Evolutionary conservation across 2,888 invertebrate species (phyloP), one percentile per base, ranked within the genome.

Genomic region (Meteorus cinctellus): DNA sequence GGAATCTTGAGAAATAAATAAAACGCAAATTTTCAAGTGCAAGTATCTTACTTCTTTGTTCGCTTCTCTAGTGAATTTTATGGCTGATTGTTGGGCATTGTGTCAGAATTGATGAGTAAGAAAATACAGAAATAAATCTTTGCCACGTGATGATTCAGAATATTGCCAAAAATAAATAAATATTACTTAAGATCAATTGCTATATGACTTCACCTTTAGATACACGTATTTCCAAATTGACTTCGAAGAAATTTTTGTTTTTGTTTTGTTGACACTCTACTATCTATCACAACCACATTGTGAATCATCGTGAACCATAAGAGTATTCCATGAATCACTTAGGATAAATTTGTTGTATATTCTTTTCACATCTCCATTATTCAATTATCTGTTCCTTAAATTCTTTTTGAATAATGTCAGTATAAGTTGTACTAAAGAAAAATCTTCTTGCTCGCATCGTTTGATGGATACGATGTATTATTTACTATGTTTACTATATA

Each of bases 211-310:
- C 24, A n/a, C 1, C 5, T 55, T 3, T 45, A 45, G 3, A 45
- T 48, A 48, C 27, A 67, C 24, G 14, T 12, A 68, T 51, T n/a
- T 41, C 1, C 36, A 8, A 31, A 4, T 34, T 4, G 24, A 34
- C 59, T 59, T 55, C 10, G n/a, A 65, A 34, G 55, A 34, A 59
- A 24, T 19, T 66, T 24, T 14, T 41, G n/a, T 24, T 1, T 59
- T 34, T 68, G 24, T 51, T n/a, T 68, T 48, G 14, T 51, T 68
- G 51, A 45, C 51, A 68, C 29, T 51, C 48, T 51, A 68, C 59
- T 66, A 68, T 55, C n/a, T 27, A 36, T 51, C 34, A 59, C 29
- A 51, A 51, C 36, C 14, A 51, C 6, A n/a, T 29, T 55, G 16
- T 34, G 69, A 24, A 55, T 55, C n/a, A 36, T 65, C 10, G 6